Evolutionary conservation across 2,797 vertebrate species (phyloP).

Genomic region (Helicolenus hilgendorfi): DNA sequence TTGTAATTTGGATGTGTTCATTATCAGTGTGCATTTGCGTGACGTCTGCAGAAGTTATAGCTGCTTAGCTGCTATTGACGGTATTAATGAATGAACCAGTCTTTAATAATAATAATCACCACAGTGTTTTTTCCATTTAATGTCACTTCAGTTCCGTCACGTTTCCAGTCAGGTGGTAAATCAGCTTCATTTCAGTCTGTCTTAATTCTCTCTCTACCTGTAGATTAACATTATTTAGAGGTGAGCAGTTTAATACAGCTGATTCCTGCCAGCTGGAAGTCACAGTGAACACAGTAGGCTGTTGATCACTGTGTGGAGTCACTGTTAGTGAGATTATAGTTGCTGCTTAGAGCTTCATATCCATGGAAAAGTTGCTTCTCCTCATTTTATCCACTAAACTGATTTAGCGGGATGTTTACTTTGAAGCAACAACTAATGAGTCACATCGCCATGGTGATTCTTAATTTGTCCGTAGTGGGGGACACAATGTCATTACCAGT

Average conservation of each 20-base stretch:
- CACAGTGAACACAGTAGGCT: neutral
- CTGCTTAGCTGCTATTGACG: neutral
- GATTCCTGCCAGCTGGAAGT: conserved; percentile 3
- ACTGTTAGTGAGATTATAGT: neutral
- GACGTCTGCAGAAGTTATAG: neutral
- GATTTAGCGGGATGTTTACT: neutral
- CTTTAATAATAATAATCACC: neutral
- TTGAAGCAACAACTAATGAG: neutral
- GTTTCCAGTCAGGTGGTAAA: neutral
- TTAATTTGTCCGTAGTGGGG: neutral
- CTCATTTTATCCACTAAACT: neutral
- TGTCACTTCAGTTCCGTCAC: neutral
- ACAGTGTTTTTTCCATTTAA: too few species aligned
- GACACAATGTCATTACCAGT: neutral
- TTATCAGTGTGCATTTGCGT: neutral
- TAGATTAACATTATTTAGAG: neutral
- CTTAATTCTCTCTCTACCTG: neutral
- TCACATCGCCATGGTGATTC: neutral
- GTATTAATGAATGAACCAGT: neutral
- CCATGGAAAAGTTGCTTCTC: neutral
- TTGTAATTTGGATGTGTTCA: neutral
- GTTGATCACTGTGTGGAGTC: neutral
- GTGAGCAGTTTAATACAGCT: neutral
- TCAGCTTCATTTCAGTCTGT: neutral
- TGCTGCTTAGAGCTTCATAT: neutral